Evolutionary conservation across 2,113 vertebrate genomes (phyloP).

Genomic region (Lepisosteus osseus): DNA sequence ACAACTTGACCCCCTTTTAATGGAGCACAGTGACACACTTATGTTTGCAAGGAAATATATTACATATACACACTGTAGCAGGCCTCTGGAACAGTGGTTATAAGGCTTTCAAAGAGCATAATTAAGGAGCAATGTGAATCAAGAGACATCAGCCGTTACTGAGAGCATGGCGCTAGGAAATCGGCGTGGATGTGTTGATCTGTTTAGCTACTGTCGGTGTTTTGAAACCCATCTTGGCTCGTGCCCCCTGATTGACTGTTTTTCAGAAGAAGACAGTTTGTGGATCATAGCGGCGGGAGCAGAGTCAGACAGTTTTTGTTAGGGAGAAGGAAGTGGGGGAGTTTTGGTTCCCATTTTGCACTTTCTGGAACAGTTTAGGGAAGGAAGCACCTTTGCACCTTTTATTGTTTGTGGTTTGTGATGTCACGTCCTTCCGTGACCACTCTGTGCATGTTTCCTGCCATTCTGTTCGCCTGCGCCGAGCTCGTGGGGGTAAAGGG

Average conservation of each 20-base stretch:
- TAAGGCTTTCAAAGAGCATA: no score
- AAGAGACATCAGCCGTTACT: no score
- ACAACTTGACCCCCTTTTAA: no score
- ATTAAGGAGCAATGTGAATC: no score
- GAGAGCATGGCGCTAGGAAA: no score
- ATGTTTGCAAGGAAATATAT: no score
- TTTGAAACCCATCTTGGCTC: neutral
- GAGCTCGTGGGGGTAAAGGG: conserved; percentile 51
- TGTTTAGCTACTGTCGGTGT: no score
- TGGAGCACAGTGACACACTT: no score
- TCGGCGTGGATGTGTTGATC: no score
- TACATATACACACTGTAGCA: no score
- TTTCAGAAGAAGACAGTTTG: conserved; percentile 50
- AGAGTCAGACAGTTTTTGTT: conserved; percentile 58
- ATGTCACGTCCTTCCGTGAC: conserved; percentile 92
- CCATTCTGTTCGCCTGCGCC: conserved; percentile 76
- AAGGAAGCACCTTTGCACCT: conserved; percentile 99
- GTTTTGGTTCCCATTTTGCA: conserved; percentile 85
- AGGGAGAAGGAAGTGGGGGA: conserved; percentile 74
- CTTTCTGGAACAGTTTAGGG: conserved; percentile 85
- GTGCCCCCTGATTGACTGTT: conserved; percentile 51
- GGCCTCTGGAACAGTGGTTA: no score
- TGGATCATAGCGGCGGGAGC: conserved; percentile 49
- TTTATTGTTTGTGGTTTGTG: conserved; percentile 92
- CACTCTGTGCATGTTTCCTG: conserved; percentile 83